Conservation (phyloP, 2,797 vertebrate genomes). For the Esox lucius region DNA sequence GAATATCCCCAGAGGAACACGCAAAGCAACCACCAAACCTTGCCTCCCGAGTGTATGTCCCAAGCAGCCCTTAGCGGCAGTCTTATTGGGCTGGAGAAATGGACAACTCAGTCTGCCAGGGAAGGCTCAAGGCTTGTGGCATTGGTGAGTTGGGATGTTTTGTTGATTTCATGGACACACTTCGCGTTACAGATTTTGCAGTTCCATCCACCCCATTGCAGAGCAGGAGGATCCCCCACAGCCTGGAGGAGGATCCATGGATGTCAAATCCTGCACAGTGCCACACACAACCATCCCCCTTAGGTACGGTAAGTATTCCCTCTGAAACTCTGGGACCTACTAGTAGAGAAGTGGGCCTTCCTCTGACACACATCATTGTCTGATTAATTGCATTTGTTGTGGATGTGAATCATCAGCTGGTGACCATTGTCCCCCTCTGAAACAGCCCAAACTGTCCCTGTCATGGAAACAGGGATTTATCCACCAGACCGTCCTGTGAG, state of each 20-base stretch:
- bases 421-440: background rate
- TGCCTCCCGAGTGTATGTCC: too few relatives aligned
- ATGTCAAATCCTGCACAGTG: background rate
- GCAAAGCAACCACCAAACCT: too few relatives aligned
- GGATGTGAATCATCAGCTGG: background rate
- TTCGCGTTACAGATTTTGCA: constrained; percentile 14
- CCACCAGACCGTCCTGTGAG: background rate
- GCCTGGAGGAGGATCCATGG: constrained; percentile 8
- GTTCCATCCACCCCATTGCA: constrained; percentile 24
- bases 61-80: too few relatives aligned
- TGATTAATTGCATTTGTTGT: background rate
- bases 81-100: background rate
- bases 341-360: too few relatives aligned
- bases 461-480: background rate
- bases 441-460: background rate
- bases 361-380: background rate
- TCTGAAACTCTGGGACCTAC: background rate
- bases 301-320: constrained; percentile 14
- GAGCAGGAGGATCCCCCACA: background rate
- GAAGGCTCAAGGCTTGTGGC: background rate
- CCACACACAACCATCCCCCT: constrained; percentile 5
- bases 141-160: background rate
- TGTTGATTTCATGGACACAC: background rate
- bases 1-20: too few relatives aligned
- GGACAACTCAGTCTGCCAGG: background rate